Conservation (phyloP, 2,888 invertebrate genomes). For the Hybos culiciformis region DNA sequence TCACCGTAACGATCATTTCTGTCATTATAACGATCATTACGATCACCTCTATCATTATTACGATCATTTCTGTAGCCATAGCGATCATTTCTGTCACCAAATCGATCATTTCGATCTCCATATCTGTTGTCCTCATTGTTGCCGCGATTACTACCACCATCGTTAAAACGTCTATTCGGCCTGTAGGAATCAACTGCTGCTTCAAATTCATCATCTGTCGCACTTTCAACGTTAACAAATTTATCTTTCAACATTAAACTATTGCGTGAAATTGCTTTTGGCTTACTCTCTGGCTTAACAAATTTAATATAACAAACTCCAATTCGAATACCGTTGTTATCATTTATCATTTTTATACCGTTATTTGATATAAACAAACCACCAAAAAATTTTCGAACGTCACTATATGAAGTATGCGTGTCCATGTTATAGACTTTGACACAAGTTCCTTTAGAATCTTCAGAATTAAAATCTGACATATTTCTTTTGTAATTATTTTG, state of each 20-base stretch:
- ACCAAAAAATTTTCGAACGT: slow-evolving; percentile 68
- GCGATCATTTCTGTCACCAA: too few species aligned
- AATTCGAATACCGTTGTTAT: slow-evolving; percentile 61
- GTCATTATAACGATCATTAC: background rate
- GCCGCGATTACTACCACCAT: slow-evolving; percentile 2
- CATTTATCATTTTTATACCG: slow-evolving; percentile 76
- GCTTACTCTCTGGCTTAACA: slow-evolving; percentile 51
- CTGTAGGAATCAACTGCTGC: slow-evolving; percentile 56
- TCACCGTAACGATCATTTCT: slow-evolving; percentile 1
- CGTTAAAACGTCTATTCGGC: slow-evolving; percentile 34
- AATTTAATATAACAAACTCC: slow-evolving; percentile 73
- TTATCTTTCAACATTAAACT: slow-evolving; percentile 52
- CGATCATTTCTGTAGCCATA: slow-evolving; percentile 12
- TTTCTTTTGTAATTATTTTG: slow-evolving; percentile 6
- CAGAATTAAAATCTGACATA: slow-evolving; percentile 7
- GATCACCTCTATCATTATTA: slow-evolving; percentile 11
- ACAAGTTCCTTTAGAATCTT: slow-evolving; percentile 34
- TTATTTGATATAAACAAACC: slow-evolving; percentile 62
- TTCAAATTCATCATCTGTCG: slow-evolving; percentile 62
- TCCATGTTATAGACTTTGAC: slow-evolving; percentile 63
- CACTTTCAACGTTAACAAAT: slow-evolving; percentile 49
- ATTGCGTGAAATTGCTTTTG: slow-evolving; percentile 53
- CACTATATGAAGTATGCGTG: slow-evolving; percentile 60
- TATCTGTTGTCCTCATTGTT: too few species aligned
- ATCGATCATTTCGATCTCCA: too few species aligned